Conservation (phyloP, 2,888 invertebrate species). For the Eubasilissa splendida region DNA sequence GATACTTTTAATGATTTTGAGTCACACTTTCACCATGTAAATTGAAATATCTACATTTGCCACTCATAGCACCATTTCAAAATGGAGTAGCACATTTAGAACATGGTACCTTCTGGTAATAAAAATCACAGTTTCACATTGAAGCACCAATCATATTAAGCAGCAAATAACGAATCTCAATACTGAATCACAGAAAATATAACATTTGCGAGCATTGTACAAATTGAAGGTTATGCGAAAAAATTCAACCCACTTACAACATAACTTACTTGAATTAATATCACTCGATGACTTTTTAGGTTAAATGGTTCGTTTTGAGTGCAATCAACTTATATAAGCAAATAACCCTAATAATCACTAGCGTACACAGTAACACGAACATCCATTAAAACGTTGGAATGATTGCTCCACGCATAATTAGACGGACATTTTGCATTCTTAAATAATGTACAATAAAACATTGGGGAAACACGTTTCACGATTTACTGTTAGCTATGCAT, state of each 20-base stretch:
- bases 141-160: not conserved
- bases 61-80: not conserved
- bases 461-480: constrained; percentile 30
- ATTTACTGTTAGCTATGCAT: constrained; percentile 35
- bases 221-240: constrained; percentile 37
- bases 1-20: too few relatives aligned
- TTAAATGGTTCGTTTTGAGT: constrained; percentile 19
- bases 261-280: not conserved
- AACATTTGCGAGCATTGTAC: not conserved
- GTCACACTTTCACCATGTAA: too few relatives aligned
- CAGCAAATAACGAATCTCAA: not conserved
- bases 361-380: constrained; percentile 17
- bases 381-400: constrained; percentile 19
- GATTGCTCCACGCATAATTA: constrained; percentile 18
- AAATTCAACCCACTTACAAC: constrained; percentile 28
- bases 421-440: constrained; percentile 38
- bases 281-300: constrained; percentile 17
- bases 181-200: not conserved
- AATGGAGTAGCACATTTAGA: constrained; percentile 7
- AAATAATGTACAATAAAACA: constrained; percentile 1
- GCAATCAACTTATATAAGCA: constrained; percentile 33
- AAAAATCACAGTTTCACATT: constrained; percentile 2
- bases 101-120: not conserved
- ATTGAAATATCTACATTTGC: too few relatives aligned
- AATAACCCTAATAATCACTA: not conserved